Evolutionary conservation across 2,113 vertebrate species (phyloP).

Genomic region (Lepidothrix coronata): DNA sequence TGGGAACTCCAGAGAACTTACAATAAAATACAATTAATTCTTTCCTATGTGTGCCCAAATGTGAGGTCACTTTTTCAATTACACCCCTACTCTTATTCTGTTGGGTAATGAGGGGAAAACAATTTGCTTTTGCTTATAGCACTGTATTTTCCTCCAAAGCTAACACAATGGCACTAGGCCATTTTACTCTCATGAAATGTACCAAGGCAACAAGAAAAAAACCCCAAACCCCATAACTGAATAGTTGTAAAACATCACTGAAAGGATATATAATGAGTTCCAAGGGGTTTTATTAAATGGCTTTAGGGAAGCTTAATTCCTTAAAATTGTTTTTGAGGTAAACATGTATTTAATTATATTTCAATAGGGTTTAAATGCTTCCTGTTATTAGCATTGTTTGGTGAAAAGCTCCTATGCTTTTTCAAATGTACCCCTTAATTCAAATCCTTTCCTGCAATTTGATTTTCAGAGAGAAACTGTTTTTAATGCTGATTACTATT

Average conservation of each 20-base stretch:
- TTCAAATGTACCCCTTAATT: slow-evolving; percentile 31
- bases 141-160: slow-evolving; percentile 8
- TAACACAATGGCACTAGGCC: slow-evolving; percentile 28
- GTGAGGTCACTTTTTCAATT: slow-evolving; percentile 46
- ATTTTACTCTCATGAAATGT: slow-evolving; percentile 45
- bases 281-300: neutral
- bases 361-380: slow-evolving; percentile 26
- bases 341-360: slow-evolving; percentile 28
- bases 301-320: slow-evolving; percentile 20
- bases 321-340: slow-evolving; percentile 6
- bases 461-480: neutral
- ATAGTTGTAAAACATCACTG: slow-evolving; percentile 51
- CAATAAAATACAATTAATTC: slow-evolving; percentile 14
- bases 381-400: neutral
- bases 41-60: slow-evolving; percentile 18
- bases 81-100: slow-evolving; percentile 20
- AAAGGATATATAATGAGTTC: slow-evolving; percentile 42
- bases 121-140: slow-evolving; percentile 47
- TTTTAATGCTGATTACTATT: slow-evolving; percentile 40
- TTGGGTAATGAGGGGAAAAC: neutral
- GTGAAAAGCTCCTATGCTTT: slow-evolving; percentile 9
- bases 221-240: neutral
- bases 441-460: slow-evolving; percentile 16
- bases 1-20: slow-evolving; percentile 1
- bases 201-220: slow-evolving; percentile 23